Conservation (phyloP, 2,888 invertebrate species). For the Napeogenes inachia region DNA sequence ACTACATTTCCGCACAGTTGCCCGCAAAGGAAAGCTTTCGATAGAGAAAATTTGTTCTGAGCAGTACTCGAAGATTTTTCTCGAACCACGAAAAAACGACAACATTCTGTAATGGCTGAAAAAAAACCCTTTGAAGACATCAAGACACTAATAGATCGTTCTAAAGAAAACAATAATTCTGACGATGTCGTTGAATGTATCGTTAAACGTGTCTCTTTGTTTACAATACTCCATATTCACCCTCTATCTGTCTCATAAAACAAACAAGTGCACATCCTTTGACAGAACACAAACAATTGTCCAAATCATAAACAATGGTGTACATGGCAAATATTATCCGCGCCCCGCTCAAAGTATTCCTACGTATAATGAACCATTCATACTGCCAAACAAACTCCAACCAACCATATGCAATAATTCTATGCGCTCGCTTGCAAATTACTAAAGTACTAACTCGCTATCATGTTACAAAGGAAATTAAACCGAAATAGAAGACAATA, state of each 20-base stretch:
- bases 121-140: slow-evolving; percentile 13
- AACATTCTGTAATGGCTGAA: slow-evolving; percentile 24
- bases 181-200: slow-evolving; percentile 19
- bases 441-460: slow-evolving; percentile 54
- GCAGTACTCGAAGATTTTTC: slow-evolving; percentile 42
- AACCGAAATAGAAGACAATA: slow-evolving; percentile 66
- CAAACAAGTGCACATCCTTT: slow-evolving; percentile 76
- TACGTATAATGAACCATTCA: slow-evolving; percentile 76
- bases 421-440: slow-evolving; percentile 47
- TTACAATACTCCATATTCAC: slow-evolving; percentile 44
- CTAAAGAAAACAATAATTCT: slow-evolving; percentile 17
- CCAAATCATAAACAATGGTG: slow-evolving; percentile 76
- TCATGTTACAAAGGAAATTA: slow-evolving; percentile 64
- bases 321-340: slow-evolving; percentile 74
- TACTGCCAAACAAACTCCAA: slow-evolving; percentile 74
- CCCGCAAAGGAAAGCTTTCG: slow-evolving; percentile 53
- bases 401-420: slow-evolving; percentile 78
- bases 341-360: slow-evolving; percentile 66
- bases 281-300: slow-evolving; percentile 75
- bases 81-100: slow-evolving; percentile 33
- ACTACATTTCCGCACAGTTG: slow-evolving; percentile 52
- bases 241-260: slow-evolving; percentile 49
- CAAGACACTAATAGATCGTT: slow-evolving; percentile 8
- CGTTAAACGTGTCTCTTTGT: slow-evolving; percentile 42
- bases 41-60: slow-evolving; percentile 51